These are phyloP conservation scores for Tholera decimalis DNA, from an alignment of 2,888 invertebrate species.

Conservation along the genomic window DNA sequence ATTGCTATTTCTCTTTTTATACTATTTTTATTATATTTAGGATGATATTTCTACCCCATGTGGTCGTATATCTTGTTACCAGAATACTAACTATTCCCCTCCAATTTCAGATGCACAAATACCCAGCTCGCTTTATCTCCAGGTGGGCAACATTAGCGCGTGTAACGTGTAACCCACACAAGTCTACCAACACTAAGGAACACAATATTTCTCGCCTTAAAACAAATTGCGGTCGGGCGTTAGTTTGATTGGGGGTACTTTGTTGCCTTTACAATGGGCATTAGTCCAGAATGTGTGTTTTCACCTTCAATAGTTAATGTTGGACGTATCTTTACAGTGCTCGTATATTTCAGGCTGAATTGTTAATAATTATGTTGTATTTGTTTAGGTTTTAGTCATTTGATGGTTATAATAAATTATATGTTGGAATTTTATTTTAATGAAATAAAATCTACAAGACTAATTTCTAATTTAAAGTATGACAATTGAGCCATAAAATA, in stretches of 20 bases:
- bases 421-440: no score
- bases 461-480: background rate
- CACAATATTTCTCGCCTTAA: conserved; percentile 86
- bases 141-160: conserved; percentile 69
- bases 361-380: conserved; percentile 51
- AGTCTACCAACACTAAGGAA: conserved; percentile 78
- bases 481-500: no score
- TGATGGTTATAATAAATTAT: conserved; percentile 2
- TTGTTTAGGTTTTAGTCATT: conserved; percentile 24
- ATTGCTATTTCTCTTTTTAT: no score
- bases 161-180: conserved; percentile 67
- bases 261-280: conserved; percentile 90
- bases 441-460: background rate
- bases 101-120: conserved; percentile 24
- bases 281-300: conserved; percentile 80
- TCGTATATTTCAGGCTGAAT: conserved; percentile 54
- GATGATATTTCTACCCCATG: no score
- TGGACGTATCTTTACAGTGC: conserved; percentile 62
- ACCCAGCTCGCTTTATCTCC: conserved; percentile 70
- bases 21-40: no score
- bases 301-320: conserved; percentile 71
- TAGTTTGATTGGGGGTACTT: conserved; percentile 90
- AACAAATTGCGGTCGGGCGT: conserved; percentile 89
- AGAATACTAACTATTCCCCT: conserved; percentile 5
- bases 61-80: background rate